phyloP scores from a whole-genome alignment of 2,888 invertebrate species.

The Diarsia mendica region DNA sequence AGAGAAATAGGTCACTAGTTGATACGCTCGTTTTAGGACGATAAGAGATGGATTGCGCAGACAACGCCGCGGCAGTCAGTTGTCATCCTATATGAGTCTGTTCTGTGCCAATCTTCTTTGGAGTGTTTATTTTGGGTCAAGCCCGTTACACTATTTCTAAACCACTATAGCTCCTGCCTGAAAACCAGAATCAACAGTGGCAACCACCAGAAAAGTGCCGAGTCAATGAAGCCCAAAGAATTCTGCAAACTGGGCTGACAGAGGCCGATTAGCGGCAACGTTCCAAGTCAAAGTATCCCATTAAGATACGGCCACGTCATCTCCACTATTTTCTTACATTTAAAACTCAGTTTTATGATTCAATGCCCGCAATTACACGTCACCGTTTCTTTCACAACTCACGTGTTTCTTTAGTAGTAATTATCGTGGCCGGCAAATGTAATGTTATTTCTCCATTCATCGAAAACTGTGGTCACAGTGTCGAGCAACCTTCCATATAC shows the following conservation, averaged over 20 bases:
- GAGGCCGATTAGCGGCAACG: neutral
- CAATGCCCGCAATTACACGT: neutral
- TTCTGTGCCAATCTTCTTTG: constrained; percentile 20
- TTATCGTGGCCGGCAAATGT: constrained; percentile 12
- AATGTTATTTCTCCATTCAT: constrained; percentile 50
- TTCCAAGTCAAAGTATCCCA: neutral
- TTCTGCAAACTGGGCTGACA: neutral
- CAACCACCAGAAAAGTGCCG: no score
- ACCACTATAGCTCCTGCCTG: no score
- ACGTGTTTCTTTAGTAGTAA: constrained; percentile 31
- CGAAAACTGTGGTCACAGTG: constrained; percentile 41
- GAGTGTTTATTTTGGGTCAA: neutral
- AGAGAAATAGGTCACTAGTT: constrained; percentile 43
- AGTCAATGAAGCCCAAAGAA: neutral
- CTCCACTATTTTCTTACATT: neutral
- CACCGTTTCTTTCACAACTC: constrained; percentile 21
- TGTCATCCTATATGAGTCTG: neutral
- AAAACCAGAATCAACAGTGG: no score
- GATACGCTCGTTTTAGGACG: constrained; percentile 31
- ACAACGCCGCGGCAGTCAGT: constrained; percentile 11
- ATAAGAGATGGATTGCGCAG: constrained; percentile 40
- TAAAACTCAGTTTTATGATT: neutral
- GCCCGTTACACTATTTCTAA: no score
- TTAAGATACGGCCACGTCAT: neutral
- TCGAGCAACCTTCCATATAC: constrained; percentile 72